Conservation (phyloP, 1,140 invertebrate species). For the Bilobella aurantiaca region DNA sequence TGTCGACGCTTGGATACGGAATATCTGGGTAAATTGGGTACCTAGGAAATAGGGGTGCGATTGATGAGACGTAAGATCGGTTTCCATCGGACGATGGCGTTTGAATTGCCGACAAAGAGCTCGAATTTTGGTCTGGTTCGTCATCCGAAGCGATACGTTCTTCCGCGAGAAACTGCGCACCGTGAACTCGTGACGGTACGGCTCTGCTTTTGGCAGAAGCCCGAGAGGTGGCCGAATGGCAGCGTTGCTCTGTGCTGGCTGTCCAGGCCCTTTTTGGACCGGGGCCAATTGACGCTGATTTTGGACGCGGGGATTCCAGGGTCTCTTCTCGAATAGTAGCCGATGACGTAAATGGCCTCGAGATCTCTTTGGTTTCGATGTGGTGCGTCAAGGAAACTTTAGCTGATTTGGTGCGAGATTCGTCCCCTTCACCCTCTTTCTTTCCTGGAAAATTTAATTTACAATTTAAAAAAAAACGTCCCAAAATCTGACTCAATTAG, state of each 20-base stretch:
- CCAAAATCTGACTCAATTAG: too few species aligned
- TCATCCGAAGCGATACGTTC: constrained; percentile 7
- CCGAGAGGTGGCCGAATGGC: constrained; percentile 27
- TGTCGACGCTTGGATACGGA: too few species aligned
- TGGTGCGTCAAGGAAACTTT: constrained; percentile 32
- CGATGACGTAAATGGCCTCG: constrained; percentile 18
- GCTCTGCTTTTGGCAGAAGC: background rate
- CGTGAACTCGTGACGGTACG: background rate
- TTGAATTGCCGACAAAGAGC: constrained; percentile 9
- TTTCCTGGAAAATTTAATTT: constrained; percentile 18
- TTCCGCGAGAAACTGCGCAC: constrained; percentile 2
- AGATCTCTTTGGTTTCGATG: constrained; percentile 21
- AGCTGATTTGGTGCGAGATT: constrained; percentile 27
- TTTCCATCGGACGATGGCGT: background rate
- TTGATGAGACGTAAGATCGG: background rate
- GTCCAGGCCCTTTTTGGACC: constrained; percentile 28
- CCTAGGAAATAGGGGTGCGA: constrained; percentile 25
- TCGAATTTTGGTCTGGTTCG: constrained; percentile 30
- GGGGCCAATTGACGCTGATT: constrained; percentile 26
- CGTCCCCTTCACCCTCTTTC: constrained; percentile 16
- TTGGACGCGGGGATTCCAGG: constrained; percentile 22
- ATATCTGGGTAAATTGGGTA: constrained; percentile 33
- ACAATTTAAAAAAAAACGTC: too few species aligned
- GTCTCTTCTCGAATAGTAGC: constrained; percentile 24
- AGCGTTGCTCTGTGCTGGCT: constrained; percentile 22